Evolutionary conservation across 2,888 invertebrate genomes (phyloP).

Genomic region (Chouioia cunea): DNA sequence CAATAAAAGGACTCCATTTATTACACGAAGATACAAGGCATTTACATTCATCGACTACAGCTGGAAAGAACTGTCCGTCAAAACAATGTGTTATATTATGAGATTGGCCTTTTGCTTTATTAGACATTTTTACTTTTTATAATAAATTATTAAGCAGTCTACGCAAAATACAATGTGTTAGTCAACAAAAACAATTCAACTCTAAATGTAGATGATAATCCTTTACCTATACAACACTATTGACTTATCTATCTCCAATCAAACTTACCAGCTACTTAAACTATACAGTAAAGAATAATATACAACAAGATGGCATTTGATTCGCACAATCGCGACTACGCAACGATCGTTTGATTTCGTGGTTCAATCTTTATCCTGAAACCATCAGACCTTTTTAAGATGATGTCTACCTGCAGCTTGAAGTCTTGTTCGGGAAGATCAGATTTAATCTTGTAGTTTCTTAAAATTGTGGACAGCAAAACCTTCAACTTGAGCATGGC

Average conservation of each 20-base stretch:
- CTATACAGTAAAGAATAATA: slow-evolving; percentile 27
- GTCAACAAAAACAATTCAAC: background rate
- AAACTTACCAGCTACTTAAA: slow-evolving; percentile 14
- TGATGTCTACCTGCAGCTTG: slow-evolving; percentile 81
- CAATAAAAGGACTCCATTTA: too few species aligned
- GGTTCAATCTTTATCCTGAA: slow-evolving; percentile 80
- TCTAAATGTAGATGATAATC: slow-evolving; percentile 8
- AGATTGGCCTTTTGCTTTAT: too few species aligned
- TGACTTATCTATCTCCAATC: background rate
- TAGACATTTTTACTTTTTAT: too few species aligned
- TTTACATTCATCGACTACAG: too few species aligned
- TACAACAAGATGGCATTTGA: slow-evolving; percentile 9
- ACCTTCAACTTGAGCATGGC: slow-evolving; percentile 86
- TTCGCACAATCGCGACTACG: slow-evolving; percentile 7
- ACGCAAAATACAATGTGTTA: too few species aligned
- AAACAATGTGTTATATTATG: too few species aligned
- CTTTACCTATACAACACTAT: slow-evolving; percentile 27
- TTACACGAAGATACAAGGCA: too few species aligned
- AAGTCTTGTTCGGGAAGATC: slow-evolving; percentile 79
- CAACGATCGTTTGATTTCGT: slow-evolving; percentile 68
- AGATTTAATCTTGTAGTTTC: slow-evolving; percentile 80
- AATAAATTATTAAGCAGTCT: slow-evolving; percentile 15
- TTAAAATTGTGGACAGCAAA: slow-evolving; percentile 80
- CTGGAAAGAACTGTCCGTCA: too few species aligned
- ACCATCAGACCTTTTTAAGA: slow-evolving; percentile 82